Evolutionary conservation across 2,797 vertebrate species (phyloP).

Genomic region (Melanotaenia nigrans): DNA sequence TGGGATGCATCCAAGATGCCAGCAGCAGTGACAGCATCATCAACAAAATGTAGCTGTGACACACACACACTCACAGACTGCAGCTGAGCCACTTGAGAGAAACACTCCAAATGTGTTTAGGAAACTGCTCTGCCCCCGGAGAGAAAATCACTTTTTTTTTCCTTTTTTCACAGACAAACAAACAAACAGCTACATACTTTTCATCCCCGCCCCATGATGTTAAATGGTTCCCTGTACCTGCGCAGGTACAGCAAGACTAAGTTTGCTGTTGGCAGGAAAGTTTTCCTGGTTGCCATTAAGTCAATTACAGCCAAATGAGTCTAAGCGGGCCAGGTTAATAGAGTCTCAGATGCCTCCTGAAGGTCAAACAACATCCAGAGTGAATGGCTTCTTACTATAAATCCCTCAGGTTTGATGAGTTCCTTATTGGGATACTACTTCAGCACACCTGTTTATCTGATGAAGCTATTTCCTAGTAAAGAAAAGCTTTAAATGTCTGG

Average conservation of each 20-base stretch:
- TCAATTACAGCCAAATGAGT: conserved; percentile 71
- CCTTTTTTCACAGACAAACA: conserved; percentile 68
- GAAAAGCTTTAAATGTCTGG: conserved; percentile 79
- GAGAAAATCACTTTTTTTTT: conserved; percentile 59
- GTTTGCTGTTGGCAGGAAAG: conserved; percentile 44
- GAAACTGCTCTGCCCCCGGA: conserved; percentile 69
- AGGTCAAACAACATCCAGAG: conserved; percentile 64
- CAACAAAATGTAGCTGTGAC: conserved; percentile 74
- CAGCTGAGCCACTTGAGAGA: conserved; percentile 75
- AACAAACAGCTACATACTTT: conserved; percentile 63
- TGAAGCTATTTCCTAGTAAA: conserved; percentile 79
- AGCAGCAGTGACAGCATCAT: conserved; percentile 80
- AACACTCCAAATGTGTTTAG: conserved; percentile 78
- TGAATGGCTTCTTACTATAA: conserved; percentile 51
- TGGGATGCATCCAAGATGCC: conserved; percentile 74
- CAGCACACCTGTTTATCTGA: conserved; percentile 78
- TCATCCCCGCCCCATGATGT: conserved; percentile 33
- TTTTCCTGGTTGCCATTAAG: conserved; percentile 58
- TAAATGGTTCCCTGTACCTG: conserved; percentile 30
- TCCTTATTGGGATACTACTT: conserved; percentile 69
- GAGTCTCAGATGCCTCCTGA: conserved; percentile 63
- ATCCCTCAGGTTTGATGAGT: conserved; percentile 49
- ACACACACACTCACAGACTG: conserved; percentile 55
- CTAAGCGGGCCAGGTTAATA: conserved; percentile 64
- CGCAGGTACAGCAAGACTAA: conserved; percentile 41